phyloP scores from a whole-genome alignment of 2,888 invertebrate genomes.

The Eulithis prunata region DNA sequence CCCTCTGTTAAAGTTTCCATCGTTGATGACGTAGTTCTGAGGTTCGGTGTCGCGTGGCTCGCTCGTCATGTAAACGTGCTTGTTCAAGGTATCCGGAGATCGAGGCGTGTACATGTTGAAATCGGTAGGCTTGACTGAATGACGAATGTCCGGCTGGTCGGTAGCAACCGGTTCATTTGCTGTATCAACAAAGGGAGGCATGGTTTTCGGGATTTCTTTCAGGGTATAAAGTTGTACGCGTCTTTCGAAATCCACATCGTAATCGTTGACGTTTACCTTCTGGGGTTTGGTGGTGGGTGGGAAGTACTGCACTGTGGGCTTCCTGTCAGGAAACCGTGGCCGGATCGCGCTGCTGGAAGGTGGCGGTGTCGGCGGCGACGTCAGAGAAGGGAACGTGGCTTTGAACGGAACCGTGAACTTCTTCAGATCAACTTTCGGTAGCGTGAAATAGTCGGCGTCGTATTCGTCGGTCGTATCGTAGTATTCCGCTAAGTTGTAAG shows the following conservation, averaged over 20 bases:
- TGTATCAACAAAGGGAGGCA: constrained; percentile 6
- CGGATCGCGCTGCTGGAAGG: constrained; percentile 42
- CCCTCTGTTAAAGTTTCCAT: constrained; percentile 58
- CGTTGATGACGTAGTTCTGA: constrained; percentile 44
- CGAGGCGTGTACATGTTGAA: constrained; percentile 15
- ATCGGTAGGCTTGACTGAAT: constrained; percentile 20
- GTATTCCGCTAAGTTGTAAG: constrained; percentile 60
- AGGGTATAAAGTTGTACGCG: constrained; percentile 56
- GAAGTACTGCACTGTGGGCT: constrained; percentile 73
- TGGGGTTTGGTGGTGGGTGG: constrained; percentile 62
- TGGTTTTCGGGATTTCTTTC: constrained; percentile 37
- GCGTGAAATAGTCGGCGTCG: constrained; percentile 64
- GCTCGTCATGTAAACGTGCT: constrained; percentile 50
- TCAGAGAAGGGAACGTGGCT: constrained; percentile 40
- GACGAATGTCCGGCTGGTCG: constrained; percentile 19
- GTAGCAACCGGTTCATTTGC: constrained; percentile 21
- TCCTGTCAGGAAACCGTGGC: constrained; percentile 55
- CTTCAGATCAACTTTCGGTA: constrained; percentile 69
- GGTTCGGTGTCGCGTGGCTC: constrained; percentile 42
- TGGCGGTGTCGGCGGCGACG: constrained; percentile 42
- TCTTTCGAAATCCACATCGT: constrained; percentile 54
- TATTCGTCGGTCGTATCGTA: constrained; percentile 70
- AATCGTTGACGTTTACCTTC: constrained; percentile 53
- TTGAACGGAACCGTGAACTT: constrained; percentile 53
- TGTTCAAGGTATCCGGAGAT: constrained; percentile 33